Evolutionary conservation across 2,113 vertebrate genomes (phyloP), one percentile per base, ranked within the genome.

Genomic region (Thomomys bottae): DNA sequence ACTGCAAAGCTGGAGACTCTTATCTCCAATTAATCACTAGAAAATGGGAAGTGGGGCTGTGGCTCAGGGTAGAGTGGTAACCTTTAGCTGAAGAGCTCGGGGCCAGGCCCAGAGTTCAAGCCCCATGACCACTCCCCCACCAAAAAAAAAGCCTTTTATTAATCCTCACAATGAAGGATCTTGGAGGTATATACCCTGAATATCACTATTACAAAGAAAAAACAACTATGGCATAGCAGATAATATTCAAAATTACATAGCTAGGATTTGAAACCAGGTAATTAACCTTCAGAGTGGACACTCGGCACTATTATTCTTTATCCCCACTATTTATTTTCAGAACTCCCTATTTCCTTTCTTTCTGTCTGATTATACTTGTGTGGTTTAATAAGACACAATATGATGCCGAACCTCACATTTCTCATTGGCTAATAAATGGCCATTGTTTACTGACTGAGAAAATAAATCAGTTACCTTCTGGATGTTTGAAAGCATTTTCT

Each of bases 401-500:
- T 90, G 87, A 88, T 95, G 85, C 88, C 0, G 40, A 75, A 86
- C 23, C 66, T 94, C 78, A 86, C 78, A 86, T 95, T 96, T 95
- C 91, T 95, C 95, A 95, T 85, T 94, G 75, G 90, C 90, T 93
- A 90, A 92, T 83, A 94, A 95, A 90, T 88, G 88, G 72, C 88
- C 84, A 93, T 87, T 57, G 71, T 96, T 93, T 57, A 67, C 70
- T 93, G 88, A 95, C 82, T 1, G 8, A 94, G 83, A 88, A 96
- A 95, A 95, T 94, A 95, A 90, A 94, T 95, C 83, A 95, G 90
- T 93, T 95, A 93, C 86, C 80, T 95, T 94, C 90, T 79, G 63
- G 57, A 71, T 67, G 61, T 92, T n/a, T 42, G 67, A 78, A 87
- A 94, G 81, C 80, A 80, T 95, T 96, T 96, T 95, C 90, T 96